Evolutionary conservation across 92 coral and sea anemone genomes (phyloP).

Genomic region (Epizoanthus illoricatus): DNA sequence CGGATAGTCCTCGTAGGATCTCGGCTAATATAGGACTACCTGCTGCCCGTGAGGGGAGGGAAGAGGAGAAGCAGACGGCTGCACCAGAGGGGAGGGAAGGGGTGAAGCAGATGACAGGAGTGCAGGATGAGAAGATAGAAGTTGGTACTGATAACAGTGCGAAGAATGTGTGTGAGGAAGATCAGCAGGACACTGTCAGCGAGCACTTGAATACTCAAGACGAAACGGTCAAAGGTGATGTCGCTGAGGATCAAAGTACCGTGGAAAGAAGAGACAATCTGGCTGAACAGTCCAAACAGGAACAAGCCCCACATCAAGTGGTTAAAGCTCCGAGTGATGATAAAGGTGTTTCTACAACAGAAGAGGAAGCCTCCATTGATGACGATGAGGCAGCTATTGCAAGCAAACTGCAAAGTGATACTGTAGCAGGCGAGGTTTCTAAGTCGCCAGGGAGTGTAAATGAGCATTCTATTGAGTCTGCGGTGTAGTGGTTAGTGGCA

Average conservation of each 20-base stretch:
- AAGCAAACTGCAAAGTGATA: neutral
- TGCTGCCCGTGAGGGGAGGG: neutral
- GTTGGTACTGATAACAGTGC: neutral
- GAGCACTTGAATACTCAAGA: neutral
- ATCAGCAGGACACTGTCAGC: neutral
- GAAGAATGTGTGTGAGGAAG: neutral
- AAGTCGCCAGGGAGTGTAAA: constrained; percentile 1
- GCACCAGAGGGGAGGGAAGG: neutral
- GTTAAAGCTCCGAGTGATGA: neutral
- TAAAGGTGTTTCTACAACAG: neutral
- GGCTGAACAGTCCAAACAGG: neutral
- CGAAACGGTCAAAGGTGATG: neutral
- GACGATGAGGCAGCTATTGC: neutral
- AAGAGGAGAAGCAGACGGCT: neutral
- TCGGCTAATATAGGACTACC: constrained; percentile 30
- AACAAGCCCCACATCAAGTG: neutral
- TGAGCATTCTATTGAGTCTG: constrained; percentile 14
- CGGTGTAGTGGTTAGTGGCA: neutral
- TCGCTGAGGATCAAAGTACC: neutral
- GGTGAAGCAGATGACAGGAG: neutral
- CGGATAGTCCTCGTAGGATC: constrained; percentile 38
- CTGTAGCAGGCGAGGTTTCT: neutral
- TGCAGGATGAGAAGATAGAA: neutral
- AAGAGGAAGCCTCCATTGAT: too few relatives aligned
- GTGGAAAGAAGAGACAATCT: neutral